Evolutionary conservation across 2,888 invertebrate species (phyloP).

Genomic region (Drosophila mulleri): DNA sequence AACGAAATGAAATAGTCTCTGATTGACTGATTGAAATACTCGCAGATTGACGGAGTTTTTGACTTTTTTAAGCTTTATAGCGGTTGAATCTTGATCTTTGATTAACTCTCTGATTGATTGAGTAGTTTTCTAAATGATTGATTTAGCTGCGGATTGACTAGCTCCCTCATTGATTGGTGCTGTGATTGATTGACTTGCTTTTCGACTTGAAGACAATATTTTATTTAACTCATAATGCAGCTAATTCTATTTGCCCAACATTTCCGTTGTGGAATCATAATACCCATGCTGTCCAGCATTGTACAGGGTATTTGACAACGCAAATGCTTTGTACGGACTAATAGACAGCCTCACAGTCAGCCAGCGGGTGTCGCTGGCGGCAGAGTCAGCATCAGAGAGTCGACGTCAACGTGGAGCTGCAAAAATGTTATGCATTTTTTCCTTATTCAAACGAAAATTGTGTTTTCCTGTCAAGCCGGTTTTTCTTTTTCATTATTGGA

Average conservation of each 20-base stretch:
- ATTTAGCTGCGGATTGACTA: too few relatives aligned
- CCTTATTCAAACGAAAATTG: conserved; percentile 76
- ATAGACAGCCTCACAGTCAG: conserved; percentile 4
- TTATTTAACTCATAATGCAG: background rate
- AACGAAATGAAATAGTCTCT: too few relatives aligned
- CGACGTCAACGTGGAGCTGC: conserved; percentile 23
- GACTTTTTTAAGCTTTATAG: too few relatives aligned
- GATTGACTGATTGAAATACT: too few relatives aligned
- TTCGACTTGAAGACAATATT: background rate
- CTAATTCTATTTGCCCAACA: background rate
- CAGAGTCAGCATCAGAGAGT: conserved; percentile 6
- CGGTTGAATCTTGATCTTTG: too few relatives aligned
- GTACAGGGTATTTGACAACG: conserved; percentile 10
- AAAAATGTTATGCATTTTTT: conserved; percentile 70
- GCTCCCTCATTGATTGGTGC: background rate
- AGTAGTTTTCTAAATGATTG: background rate
- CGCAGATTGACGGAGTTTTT: too few relatives aligned
- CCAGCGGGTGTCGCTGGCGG: conserved; percentile 5
- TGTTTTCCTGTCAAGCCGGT: conserved; percentile 77
- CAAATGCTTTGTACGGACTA: conserved; percentile 1
- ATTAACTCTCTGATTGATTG: background rate
- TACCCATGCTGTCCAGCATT: background rate
- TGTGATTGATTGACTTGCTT: background rate
- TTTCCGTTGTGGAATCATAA: background rate
- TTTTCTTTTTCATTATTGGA: conserved; percentile 72